Evolutionary conservation across 1,140 invertebrate species (phyloP), one percentile per base, ranked within the genome.

Genomic region (Drosophila bipectinata): DNA sequence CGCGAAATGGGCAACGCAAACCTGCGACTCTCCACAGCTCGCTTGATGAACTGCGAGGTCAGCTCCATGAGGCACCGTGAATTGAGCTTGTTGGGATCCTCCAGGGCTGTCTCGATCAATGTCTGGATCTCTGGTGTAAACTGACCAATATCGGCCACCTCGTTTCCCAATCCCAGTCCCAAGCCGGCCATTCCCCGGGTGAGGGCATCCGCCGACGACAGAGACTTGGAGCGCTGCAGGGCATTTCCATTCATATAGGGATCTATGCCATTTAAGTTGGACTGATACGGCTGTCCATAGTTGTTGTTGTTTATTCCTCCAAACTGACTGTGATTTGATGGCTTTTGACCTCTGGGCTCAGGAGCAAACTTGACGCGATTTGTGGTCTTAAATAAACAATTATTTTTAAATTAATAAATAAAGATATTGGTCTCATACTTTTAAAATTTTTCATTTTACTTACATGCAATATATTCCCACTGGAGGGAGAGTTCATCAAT

Each of bases 31-130:
- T 97, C 96, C 37, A 97, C 94, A 0, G 96, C 95, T 68, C 96
- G 94, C 45, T 95, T 94, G 83, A 97, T 94, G 45, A 98, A 94
- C 75, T 96, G 95, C 15, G 95, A 94, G 8, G 97, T 96, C 15
- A 97, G 92, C 89, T 97, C 96, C 96, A 98, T 97, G 30, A 97
- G 93, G 4, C 94, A 94, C 57, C 96, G 94, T 0, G 96, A 95
- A 64, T 94, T 94, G 21, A 97, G 92, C 56, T 94, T 93, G 91
- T 97, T 97, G 4, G 97, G 96, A 93, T 97, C 96, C 92, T 96
- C 94, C 47, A 96, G 92, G 3, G 95, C 95, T 79, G 94, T 94
- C 57, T 96, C 93, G 52, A 97, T 93, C 53, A 94, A 94, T 30
- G 94, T 93, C 83, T 96, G 95, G 67, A 96, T 94, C 51, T 96